These are phyloP conservation scores for Arion vulgaris DNA, from an alignment of 1,140 invertebrate species.

Conservation along the genomic window DNA sequence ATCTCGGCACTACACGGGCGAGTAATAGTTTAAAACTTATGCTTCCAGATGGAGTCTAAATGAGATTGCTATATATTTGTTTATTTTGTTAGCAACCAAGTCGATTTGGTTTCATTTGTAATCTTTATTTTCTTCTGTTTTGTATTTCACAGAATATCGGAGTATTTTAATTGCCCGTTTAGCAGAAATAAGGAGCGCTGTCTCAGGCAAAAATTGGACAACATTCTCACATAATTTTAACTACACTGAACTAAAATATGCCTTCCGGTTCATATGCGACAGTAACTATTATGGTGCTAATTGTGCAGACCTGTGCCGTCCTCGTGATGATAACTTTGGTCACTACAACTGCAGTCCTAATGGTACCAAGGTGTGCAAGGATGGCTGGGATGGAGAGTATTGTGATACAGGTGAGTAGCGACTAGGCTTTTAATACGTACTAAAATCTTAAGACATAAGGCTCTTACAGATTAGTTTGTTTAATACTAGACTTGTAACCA, in stretches of 20 bases:
- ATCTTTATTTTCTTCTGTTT: too few relatives aligned
- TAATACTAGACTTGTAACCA: too few relatives aligned
- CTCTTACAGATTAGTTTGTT: too few relatives aligned
- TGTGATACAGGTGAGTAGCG: conserved; percentile 75
- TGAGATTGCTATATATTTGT: too few relatives aligned
- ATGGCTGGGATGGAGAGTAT: conserved; percentile 92
- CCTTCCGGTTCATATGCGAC: conserved; percentile 76
- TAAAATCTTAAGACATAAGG: too few relatives aligned
- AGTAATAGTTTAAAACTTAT: too few relatives aligned
- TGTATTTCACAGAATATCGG: neutral
- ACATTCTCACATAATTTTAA: conserved; percentile 11
- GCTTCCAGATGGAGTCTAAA: too few relatives aligned
- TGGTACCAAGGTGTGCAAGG: conserved; percentile 87
- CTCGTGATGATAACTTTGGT: conserved; percentile 89
- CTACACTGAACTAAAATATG: conserved; percentile 81
- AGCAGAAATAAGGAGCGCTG: conserved; percentile 86
- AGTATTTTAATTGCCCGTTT: conserved; percentile 52
- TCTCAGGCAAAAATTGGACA: conserved; percentile 78
- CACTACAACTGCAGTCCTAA: conserved; percentile 88
- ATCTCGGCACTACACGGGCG: too few relatives aligned
- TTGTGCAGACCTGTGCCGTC: conserved; percentile 60
- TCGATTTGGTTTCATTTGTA: too few relatives aligned
- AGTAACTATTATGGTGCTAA: conserved; percentile 63
- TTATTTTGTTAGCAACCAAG: too few relatives aligned
- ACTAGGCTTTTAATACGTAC: too few relatives aligned